phyloP scores from a whole-genome alignment of 2,888 invertebrate species.

The Drepana falcataria region DNA sequence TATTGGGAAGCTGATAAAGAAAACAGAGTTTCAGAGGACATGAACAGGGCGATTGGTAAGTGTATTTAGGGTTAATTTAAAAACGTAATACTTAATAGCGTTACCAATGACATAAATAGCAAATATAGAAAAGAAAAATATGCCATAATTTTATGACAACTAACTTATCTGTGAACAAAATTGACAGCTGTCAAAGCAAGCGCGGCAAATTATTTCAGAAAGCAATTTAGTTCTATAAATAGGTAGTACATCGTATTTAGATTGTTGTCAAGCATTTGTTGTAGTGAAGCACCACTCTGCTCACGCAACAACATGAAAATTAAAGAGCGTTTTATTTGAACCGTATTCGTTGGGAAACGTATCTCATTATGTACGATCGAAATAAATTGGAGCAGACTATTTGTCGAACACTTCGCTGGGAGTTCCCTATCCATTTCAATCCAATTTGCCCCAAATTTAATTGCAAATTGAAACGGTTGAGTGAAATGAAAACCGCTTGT shows the following conservation, averaged over 20 bases:
- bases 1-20: too few species aligned
- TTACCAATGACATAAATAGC: too few species aligned
- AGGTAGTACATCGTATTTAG: constrained; percentile 7
- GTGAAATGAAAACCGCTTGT: constrained; percentile 57
- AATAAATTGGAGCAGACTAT: constrained; percentile 70
- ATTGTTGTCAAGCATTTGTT: constrained; percentile 18
- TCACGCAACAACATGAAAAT: constrained; percentile 54
- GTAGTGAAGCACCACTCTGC: constrained; percentile 29
- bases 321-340: constrained; percentile 55
- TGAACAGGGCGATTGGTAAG: too few species aligned
- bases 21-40: too few species aligned
- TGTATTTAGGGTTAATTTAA: too few species aligned
- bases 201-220: constrained; percentile 17
- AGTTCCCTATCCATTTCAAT: constrained; percentile 53
- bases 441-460: constrained; percentile 73
- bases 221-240: constrained; percentile 12
- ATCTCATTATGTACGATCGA: constrained; percentile 67
- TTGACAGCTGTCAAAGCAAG: constrained; percentile 18
- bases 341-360: constrained; percentile 54
- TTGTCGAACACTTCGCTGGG: constrained; percentile 70
- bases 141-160: too few species aligned
- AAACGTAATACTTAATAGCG: too few species aligned
- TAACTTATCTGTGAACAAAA: neutral
- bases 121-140: too few species aligned
- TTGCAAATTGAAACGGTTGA: constrained; percentile 62